phyloP scores from a whole-genome alignment of 1,140 invertebrate genomes.

The Drosophila malerkotliana region DNA sequence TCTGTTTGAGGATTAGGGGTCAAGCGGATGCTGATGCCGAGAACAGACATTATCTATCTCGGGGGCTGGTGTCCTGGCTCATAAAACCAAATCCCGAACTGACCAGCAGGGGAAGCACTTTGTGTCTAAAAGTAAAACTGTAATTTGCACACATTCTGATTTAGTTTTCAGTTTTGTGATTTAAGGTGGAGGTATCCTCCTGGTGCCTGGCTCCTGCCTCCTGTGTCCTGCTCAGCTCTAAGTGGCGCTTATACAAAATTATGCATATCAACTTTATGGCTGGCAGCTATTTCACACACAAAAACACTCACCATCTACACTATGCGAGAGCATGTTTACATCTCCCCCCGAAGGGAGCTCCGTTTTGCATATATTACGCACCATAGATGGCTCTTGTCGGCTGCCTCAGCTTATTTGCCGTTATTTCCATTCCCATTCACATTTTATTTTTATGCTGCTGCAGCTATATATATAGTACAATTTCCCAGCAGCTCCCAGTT shows the following conservation, averaged over 20 bases:
- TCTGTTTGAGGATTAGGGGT: neutral
- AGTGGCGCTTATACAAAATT: slow-evolving; percentile 71
- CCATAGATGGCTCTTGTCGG: slow-evolving; percentile 20
- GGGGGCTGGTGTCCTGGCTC: slow-evolving; percentile 15
- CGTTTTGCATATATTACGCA: slow-evolving; percentile 74
- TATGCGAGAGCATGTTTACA: slow-evolving; percentile 15
- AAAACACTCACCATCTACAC: slow-evolving; percentile 12
- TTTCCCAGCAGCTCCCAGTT: slow-evolving; percentile 17
- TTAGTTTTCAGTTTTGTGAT: slow-evolving; percentile 41
- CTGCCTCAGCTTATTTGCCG: slow-evolving; percentile 33
- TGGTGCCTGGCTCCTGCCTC: neutral
- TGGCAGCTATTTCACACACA: slow-evolving; percentile 47
- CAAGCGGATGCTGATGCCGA: slow-evolving; percentile 14
- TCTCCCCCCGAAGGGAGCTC: slow-evolving; percentile 6
- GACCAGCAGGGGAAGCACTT: slow-evolving; percentile 10
- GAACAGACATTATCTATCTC: slow-evolving; percentile 39
- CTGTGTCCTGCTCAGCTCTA: slow-evolving; percentile 20
- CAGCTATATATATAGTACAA: slow-evolving; percentile 28
- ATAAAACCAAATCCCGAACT: slow-evolving; percentile 52
- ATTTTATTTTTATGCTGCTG: slow-evolving; percentile 48
- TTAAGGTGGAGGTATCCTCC: neutral
- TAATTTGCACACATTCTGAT: slow-evolving; percentile 71
- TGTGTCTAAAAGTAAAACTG: slow-evolving; percentile 41
- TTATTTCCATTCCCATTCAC: slow-evolving; percentile 41
- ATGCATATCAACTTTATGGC: slow-evolving; percentile 78